Evolutionary conservation across 2,797 vertebrate species (phyloP).

Genomic region (Hapalemur alaotrensis): DNA sequence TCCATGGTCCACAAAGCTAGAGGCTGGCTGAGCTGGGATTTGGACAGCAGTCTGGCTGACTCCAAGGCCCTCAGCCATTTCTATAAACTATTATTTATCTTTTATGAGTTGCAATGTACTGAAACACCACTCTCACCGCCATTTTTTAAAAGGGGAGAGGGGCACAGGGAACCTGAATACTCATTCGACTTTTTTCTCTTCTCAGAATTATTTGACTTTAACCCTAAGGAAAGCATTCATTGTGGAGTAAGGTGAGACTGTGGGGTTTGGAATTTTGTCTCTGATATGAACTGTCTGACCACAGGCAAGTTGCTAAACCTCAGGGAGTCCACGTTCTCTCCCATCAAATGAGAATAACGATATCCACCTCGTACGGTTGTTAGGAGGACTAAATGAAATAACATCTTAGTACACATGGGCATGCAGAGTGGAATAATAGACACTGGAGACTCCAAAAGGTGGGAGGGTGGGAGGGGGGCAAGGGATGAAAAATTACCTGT

Average conservation of each 20-base stretch:
- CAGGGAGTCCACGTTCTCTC: background rate
- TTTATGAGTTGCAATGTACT: background rate
- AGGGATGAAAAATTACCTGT: too few relatives aligned
- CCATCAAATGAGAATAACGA: background rate
- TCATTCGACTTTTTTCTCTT: background rate
- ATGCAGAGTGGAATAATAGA: too few relatives aligned
- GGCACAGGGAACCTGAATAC: background rate
- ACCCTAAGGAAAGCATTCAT: background rate
- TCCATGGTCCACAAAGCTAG: background rate
- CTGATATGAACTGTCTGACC: background rate
- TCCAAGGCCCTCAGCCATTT: background rate
- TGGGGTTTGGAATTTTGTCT: background rate
- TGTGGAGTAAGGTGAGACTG: too few relatives aligned
- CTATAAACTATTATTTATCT: background rate
- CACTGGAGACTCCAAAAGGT: too few relatives aligned
- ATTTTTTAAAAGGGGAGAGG: background rate
- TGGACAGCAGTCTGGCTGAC: background rate
- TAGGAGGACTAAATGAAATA: background rate
- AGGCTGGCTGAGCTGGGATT: background rate
- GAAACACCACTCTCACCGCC: background rate
- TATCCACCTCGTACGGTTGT: accelerated
- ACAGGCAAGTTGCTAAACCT: background rate
- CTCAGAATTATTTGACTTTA: background rate
- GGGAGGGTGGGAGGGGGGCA: too few relatives aligned
- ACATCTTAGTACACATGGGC: too few relatives aligned